Evolutionary conservation across 1,140 invertebrate species (phyloP), one percentile per base, ranked within the genome.

Genomic region (Orchesella cincta): DNA sequence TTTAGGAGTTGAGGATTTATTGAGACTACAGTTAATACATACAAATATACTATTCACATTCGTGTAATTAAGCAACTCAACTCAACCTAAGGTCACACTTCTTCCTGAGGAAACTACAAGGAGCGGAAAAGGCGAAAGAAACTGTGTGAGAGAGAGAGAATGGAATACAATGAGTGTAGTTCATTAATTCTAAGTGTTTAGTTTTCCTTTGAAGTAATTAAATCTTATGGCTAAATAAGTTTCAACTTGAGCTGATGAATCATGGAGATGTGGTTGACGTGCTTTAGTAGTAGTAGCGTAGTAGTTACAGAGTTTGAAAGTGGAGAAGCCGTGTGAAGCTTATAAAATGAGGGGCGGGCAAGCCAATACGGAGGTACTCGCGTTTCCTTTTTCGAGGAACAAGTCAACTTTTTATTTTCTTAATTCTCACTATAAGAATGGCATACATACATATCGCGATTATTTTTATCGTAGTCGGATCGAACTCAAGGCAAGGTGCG

Each of bases 111-210:
- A 46, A 46, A 46, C 20, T 46, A 20, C 39, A 20, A 46, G 39
- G 39, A 46, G 20, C 8, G 20, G 39, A 46, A 20, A 46, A 46
- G 20, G 8, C 8, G 39, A 46, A 46, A 46, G 8, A 12, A 46
- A 46, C 39, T 12, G 39, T 46, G 39, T 46, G 20, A 46, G 8
- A 46, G 39, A 46, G 8, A 12, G 8, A 46, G 39, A 46, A 46
- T 8, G 8, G 39, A 46, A 20, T 46, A 46, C 8, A 46, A 46
- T 46, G 39, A 46, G 20, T 12, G 39, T n/a, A n/a, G n/a, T 67
- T 67, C 62, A 67, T 67, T 67, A 67, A 67, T 67, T 67, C 62
- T 23, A 67, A 67, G 62, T 67, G 31, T 33, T 67, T 67, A 67
- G 33, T 26, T 67, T 67, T 67, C 62, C 62, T 67, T 67, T 67